Percentiles rank a stretch among this genome's conserved stretches.
These are phyloP conservation scores for Tortricodes alternella DNA, from an alignment of 2,888 invertebrate species.

Conservation along the genomic window DNA sequence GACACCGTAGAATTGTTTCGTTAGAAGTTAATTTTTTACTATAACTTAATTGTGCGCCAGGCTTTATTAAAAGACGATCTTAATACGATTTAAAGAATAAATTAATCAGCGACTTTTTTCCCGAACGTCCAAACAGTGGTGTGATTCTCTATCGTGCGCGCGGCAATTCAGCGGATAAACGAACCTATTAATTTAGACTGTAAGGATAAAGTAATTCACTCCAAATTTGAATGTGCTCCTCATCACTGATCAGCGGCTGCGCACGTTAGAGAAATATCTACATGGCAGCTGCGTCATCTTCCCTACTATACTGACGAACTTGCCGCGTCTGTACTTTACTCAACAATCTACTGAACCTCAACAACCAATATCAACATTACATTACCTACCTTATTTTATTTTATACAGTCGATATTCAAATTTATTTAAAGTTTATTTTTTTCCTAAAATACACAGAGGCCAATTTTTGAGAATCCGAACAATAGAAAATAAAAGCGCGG, in stretches of 20 bases:
- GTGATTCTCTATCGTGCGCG: too few relatives aligned
- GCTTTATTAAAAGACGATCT: not conserved
- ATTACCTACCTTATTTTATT: not conserved
- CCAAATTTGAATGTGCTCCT: too few relatives aligned
- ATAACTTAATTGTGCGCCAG: constrained; percentile 15
- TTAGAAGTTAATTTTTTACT: not conserved
- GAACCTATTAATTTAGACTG: too few relatives aligned
- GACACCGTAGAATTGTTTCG: not conserved
- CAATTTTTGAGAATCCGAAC: too few relatives aligned
- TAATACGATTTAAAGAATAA: too few relatives aligned
- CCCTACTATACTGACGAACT: constrained; percentile 18
- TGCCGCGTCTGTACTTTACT: not conserved
- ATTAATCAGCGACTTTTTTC: too few relatives aligned
- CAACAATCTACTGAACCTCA: constrained; percentile 21
- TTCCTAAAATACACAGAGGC: too few relatives aligned
- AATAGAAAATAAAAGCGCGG: too few relatives aligned
- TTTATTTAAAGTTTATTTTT: too few relatives aligned
- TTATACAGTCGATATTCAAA: constrained; percentile 7
- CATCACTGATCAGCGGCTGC: too few relatives aligned
- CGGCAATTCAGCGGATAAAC: too few relatives aligned
- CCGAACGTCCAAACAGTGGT: not conserved
- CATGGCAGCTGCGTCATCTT: not conserved
- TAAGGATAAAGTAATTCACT: too few relatives aligned
- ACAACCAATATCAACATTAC: constrained; percentile 3
- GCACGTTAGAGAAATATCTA: not conserved